Evolutionary conservation across 1,140 invertebrate species (phyloP), one percentile per base, ranked within the genome.

Genomic region (Leptonema lineaticorne): DNA sequence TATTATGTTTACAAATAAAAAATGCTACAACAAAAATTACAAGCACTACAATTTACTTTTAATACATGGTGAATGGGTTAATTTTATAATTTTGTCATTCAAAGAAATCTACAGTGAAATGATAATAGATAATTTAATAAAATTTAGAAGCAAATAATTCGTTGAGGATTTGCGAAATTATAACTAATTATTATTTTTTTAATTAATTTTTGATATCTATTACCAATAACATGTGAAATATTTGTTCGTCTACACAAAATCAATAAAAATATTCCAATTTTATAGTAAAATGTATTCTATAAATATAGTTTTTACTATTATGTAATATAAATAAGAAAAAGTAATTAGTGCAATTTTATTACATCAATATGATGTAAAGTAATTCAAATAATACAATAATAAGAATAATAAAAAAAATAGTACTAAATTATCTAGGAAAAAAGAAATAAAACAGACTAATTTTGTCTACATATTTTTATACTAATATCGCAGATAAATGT

Each of bases 11-110:
- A n/a, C n/a, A n/a, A n/a, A n/a, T n/a, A n/a, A n/a, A n/a, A n/a
- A n/a, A n/a, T n/a, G n/a, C n/a, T n/a, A n/a, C n/a, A n/a, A n/a
- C n/a, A n/a, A n/a, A n/a, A n/a, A n/a, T n/a, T n/a, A n/a, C n/a
- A n/a, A n/a, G n/a, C n/a, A n/a, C n/a, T n/a, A n/a, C n/a, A n/a
- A n/a, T n/a, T n/a, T n/a, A n/a, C n/a, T n/a, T n/a, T n/a, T n/a
- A n/a, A n/a, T 33, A 53, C 14, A 20, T 53, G 22, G 50, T 53
- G 50, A 53, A 53, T 53, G 50, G 50, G 50, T 53, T 53, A 53
- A 53, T 53, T 53, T 53, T 53, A 41, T 41, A 41, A 41, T 3
- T 41, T 14, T 41, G 37, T 41, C 16, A 2, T 2, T 41, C 37
- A 14, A 41, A 41, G 11, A 41, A 33, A 4, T 41, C 16, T 41